A percentile compares a stretch with the other conserved stretches of the same genome.
phyloP scores from a whole-genome alignment of 2,797 vertebrate species.

The Chiloscyllium punctatum region DNA sequence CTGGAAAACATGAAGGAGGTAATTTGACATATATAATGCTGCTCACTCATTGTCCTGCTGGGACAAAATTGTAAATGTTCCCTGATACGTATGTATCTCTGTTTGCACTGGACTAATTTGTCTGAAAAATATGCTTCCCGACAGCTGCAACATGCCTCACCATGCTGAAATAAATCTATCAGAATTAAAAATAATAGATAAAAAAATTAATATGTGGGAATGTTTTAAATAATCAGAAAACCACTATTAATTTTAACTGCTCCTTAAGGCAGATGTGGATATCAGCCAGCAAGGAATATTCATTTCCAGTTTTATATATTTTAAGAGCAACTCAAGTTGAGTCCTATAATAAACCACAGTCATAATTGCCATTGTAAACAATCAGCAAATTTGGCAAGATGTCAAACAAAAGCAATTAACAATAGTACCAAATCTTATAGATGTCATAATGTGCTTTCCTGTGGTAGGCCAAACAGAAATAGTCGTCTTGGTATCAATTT shows the following conservation, averaged over 20 bases:
- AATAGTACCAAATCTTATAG: conserved; percentile 91
- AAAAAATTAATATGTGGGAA: not conserved
- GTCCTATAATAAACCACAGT: not conserved
- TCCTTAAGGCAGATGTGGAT: not conserved
- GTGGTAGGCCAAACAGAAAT: conserved; percentile 93
- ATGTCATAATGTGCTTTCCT: conserved; percentile 96
- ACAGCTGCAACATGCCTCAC: too few relatives aligned
- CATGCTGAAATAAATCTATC: not conserved
- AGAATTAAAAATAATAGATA: not conserved
- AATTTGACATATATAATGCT: too few relatives aligned
- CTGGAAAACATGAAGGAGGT: too few relatives aligned
- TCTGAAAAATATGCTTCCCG: too few relatives aligned
- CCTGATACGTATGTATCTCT: not conserved
- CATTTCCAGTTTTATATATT: not conserved
- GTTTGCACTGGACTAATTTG: too few relatives aligned
- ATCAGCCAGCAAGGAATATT: not conserved
- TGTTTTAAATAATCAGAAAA: not conserved
- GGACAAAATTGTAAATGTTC: too few relatives aligned
- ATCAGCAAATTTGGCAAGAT: conserved; percentile 68
- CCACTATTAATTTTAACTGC: not conserved
- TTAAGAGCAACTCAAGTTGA: not conserved
- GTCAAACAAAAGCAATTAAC: conserved; percentile 95
- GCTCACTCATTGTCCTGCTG: too few relatives aligned
- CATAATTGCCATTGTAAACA: conserved; percentile 63
- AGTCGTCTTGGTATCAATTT: conserved; percentile 77